These are phyloP conservation scores for Cerastoderma edule DNA, from an alignment of 2,888 invertebrate species.

Conservation along the genomic window DNA sequence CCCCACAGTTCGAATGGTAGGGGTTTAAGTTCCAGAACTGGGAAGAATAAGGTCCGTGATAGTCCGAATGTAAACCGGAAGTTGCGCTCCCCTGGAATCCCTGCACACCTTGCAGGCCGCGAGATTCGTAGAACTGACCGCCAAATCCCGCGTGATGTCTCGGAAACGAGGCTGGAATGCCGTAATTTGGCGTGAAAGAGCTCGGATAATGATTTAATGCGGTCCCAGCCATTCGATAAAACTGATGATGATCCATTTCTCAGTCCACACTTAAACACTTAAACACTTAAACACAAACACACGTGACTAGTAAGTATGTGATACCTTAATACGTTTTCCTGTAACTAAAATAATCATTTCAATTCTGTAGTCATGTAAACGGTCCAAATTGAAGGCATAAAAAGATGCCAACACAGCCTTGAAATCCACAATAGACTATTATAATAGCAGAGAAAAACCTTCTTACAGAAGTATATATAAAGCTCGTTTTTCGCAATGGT, in stretches of 20 bases:
- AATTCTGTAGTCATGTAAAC: no score
- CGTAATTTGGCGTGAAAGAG: slow-evolving; percentile 55
- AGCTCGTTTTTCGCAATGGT: no score
- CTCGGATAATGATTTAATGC: slow-evolving; percentile 67
- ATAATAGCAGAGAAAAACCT: no score
- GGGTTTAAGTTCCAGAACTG: slow-evolving; percentile 51
- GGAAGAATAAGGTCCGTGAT: slow-evolving; percentile 39
- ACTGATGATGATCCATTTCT: slow-evolving; percentile 65
- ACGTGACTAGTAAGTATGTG: no score
- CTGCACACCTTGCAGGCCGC: no score
- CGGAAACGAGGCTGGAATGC: slow-evolving; percentile 38
- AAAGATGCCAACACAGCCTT: no score
- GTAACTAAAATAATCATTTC: no score
- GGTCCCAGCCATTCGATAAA: slow-evolving; percentile 70
- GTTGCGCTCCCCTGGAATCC: background rate
- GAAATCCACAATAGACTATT: slow-evolving; percentile 38
- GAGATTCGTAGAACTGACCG: slow-evolving; percentile 42
- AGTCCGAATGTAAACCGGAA: slow-evolving; percentile 21
- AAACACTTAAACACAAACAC: no score
- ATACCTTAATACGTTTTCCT: no score
- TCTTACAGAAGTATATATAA: no score
- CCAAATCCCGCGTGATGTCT: slow-evolving; percentile 45
- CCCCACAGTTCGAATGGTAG: slow-evolving; percentile 37
- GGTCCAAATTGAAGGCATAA: no score
- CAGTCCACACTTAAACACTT: slow-evolving; percentile 41